Conservation (phyloP, 2,888 invertebrate genomes). For the Lepidochrysops patricia region DNA sequence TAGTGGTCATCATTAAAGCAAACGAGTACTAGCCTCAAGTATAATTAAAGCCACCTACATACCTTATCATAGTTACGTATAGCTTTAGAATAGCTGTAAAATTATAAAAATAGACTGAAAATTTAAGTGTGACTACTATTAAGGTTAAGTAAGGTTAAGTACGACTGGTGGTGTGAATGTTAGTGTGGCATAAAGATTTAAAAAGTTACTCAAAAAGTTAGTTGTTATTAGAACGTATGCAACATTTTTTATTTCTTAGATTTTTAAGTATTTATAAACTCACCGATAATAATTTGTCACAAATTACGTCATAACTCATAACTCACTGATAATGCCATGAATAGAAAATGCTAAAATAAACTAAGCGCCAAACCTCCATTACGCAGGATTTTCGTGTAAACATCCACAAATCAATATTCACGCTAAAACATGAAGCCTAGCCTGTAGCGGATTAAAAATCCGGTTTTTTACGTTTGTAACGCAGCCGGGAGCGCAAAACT, state of each 20-base stretch:
- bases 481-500: neutral
- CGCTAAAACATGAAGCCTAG: neutral
- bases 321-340: neutral
- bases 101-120: neutral
- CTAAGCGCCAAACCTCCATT: neutral
- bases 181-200: no score
- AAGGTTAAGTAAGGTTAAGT: no score
- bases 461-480: neutral
- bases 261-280: no score
- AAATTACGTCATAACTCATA: no score
- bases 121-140: neutral
- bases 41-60: conserved; percentile 66
- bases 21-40: conserved; percentile 61
- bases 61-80: conserved; percentile 63
- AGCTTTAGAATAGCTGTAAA: neutral
- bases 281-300: no score
- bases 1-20: conserved; percentile 67
- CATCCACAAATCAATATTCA: neutral
- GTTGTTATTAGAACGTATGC: no score
- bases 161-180: no score
- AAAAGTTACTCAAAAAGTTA: no score
- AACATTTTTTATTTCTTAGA: no score
- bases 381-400: neutral
- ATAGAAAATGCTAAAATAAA: neutral
- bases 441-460: neutral